Conservation (phyloP, 2,888 invertebrate species). For the Chromoteleia sp. region DNA sequence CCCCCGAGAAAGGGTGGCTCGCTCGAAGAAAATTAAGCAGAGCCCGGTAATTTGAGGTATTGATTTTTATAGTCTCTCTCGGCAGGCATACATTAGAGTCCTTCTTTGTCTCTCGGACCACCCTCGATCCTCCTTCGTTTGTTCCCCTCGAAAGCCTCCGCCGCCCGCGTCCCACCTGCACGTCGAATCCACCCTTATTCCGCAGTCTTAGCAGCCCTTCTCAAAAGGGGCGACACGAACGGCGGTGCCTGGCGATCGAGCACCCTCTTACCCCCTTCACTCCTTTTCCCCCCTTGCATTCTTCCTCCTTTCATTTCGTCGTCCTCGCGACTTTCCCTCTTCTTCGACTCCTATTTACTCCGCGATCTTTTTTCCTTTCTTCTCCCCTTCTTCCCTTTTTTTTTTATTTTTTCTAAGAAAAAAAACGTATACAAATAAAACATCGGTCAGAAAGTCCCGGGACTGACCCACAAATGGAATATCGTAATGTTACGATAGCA, state of each 20-base stretch:
- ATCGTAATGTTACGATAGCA: too few species aligned
- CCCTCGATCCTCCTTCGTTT: conserved; percentile 68
- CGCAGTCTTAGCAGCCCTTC: conserved; percentile 74
- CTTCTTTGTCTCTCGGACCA: conserved; percentile 76
- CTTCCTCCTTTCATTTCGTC: conserved; percentile 39
- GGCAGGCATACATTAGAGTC: conserved; percentile 84
- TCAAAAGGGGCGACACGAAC: conserved; percentile 80
- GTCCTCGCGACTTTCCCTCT: conserved; percentile 43
- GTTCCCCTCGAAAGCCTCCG: conserved; percentile 66
- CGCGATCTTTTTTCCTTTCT: too few species aligned
- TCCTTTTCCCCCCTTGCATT: conserved; percentile 34
- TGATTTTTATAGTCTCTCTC: conserved; percentile 85
- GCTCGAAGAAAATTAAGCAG: conserved; percentile 84
- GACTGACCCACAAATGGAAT: too few species aligned
- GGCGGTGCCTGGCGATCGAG: conserved; percentile 82
- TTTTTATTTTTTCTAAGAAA: too few species aligned
- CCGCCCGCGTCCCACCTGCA: conserved; percentile 63
- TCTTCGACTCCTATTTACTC: too few species aligned
- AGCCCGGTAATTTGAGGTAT: conserved; percentile 85
- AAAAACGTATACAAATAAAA: too few species aligned
- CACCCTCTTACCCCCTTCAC: conserved; percentile 69
- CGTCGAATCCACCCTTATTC: conserved; percentile 71
- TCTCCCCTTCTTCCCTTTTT: too few species aligned
- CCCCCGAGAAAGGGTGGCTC: conserved; percentile 62
- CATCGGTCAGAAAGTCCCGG: too few species aligned